Conservation (phyloP, 2,888 invertebrate species). For the Encarsia formosa region DNA sequence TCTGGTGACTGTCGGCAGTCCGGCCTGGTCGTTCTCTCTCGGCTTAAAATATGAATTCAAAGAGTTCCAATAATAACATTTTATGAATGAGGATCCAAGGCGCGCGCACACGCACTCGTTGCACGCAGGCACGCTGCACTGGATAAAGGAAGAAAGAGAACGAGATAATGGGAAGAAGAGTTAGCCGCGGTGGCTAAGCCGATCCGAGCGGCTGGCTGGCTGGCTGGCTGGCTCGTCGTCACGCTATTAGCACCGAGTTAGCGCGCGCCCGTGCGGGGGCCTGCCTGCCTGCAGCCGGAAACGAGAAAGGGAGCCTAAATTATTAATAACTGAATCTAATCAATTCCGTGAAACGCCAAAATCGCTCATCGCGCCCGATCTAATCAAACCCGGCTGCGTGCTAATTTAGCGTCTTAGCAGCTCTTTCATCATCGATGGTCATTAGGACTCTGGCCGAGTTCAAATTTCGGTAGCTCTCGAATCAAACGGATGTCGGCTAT, state of each 20-base stretch:
- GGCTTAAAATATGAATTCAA: too few species aligned
- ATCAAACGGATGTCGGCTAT: too few species aligned
- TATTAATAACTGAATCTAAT: slow-evolving; percentile 51
- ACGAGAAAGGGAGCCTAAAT: slow-evolving; percentile 47
- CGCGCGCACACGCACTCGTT: too few species aligned
- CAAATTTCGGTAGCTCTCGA: too few species aligned
- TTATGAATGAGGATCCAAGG: too few species aligned
- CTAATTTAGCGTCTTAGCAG: slow-evolving; percentile 41
- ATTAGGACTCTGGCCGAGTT: too few species aligned
- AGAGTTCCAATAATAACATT: too few species aligned
- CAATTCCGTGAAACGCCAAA: slow-evolving; percentile 44
- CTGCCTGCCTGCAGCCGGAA: slow-evolving; percentile 49
- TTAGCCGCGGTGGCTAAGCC: slow-evolving; percentile 1
- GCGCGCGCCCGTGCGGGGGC: too few species aligned
- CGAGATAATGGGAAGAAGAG: slow-evolving; percentile 13
- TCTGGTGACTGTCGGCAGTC: too few species aligned
- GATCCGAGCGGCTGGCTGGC: slow-evolving; percentile 20
- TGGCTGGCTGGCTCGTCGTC: slow-evolving; percentile 40
- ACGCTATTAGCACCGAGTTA: slow-evolving; percentile 48
- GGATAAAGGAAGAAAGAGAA: neutral
- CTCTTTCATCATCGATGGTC: neutral
- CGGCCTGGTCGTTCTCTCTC: too few species aligned
- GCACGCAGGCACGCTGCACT: neutral
- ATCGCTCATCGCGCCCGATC: slow-evolving; percentile 37
- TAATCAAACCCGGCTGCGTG: slow-evolving; percentile 45